Conservation (phyloP, 2,797 vertebrate species). For the Cryptoblepharus egeriae region DNA sequence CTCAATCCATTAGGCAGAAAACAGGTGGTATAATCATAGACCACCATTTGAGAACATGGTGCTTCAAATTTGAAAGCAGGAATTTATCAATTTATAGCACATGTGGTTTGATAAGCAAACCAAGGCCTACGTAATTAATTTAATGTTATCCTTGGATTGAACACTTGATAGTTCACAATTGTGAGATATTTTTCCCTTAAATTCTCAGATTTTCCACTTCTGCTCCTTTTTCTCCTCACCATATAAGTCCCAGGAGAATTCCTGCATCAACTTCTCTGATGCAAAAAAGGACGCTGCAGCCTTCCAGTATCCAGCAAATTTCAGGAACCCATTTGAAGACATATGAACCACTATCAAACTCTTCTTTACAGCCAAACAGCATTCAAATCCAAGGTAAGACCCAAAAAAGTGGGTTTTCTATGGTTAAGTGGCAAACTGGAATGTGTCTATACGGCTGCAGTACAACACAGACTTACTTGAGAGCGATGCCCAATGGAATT, state of each 20-base stretch:
- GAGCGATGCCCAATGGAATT: too few relatives aligned
- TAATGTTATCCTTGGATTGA: constrained; percentile 14
- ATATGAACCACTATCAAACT: constrained; percentile 66
- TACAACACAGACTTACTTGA: too few relatives aligned
- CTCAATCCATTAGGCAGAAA: background rate
- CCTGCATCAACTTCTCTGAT: constrained; percentile 64
- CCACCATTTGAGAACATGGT: background rate
- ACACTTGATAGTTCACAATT: background rate
- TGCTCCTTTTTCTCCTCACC: constrained; percentile 72
- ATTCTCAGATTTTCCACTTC: constrained; percentile 74
- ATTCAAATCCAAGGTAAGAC: constrained; percentile 80
- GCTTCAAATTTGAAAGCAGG: background rate
- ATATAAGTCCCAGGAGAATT: constrained; percentile 72
- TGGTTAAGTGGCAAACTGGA: background rate
- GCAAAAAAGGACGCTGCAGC: constrained; percentile 70
- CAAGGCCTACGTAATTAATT: background rate
- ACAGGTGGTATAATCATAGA: background rate
- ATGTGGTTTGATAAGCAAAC: background rate
- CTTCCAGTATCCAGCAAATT: constrained; percentile 67
- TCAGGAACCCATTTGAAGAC: constrained; percentile 69
- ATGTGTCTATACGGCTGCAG: background rate
- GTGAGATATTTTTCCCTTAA: constrained; percentile 33
- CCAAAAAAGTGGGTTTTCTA: background rate
- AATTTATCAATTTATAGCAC: background rate
- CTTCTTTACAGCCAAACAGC: constrained; percentile 73